These are phyloP conservation scores for Triplophysa yarkandensis DNA, from an alignment of 2,797 vertebrate genomes.

Conservation along the genomic window DNA sequence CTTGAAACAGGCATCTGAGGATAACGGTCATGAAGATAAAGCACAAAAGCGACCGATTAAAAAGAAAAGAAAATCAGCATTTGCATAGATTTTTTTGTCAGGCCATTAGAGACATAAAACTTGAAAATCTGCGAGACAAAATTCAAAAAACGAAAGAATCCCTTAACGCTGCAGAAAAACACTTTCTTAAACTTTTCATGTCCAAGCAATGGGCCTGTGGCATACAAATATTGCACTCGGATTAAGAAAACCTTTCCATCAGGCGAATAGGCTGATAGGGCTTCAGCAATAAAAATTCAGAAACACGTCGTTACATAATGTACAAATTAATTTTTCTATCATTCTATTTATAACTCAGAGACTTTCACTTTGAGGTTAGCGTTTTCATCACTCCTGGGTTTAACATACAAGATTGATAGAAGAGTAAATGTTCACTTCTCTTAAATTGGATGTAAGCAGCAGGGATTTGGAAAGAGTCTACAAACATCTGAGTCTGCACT, in stretches of 20 bases:
- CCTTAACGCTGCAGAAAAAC: background rate
- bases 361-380: background rate
- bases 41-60: constrained; percentile 75
- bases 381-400: constrained; percentile 9
- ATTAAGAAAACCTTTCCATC: constrained; percentile 16
- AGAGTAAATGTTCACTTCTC: constrained; percentile 13
- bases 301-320: constrained; percentile 7
- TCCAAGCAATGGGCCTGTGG: too few species aligned
- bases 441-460: constrained; percentile 38
- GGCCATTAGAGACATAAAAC: constrained; percentile 51
- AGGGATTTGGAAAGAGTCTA: constrained; percentile 15
- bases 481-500: constrained; percentile 14
- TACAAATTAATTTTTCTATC: background rate
- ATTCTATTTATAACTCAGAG: constrained; percentile 2
- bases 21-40: constrained; percentile 74
- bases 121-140: constrained; percentile 59
- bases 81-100: constrained; percentile 50
- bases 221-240: background rate
- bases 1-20: constrained; percentile 74
- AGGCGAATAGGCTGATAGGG: constrained; percentile 12
- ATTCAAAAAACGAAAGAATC: constrained; percentile 50
- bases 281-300: constrained; percentile 32
- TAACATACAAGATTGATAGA: constrained; percentile 10
- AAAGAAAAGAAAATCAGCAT: constrained; percentile 43
- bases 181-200: too few species aligned